Evolutionary conservation across 2,113 vertebrate species (phyloP).

Genomic region (Notarius lentiginosus): DNA sequence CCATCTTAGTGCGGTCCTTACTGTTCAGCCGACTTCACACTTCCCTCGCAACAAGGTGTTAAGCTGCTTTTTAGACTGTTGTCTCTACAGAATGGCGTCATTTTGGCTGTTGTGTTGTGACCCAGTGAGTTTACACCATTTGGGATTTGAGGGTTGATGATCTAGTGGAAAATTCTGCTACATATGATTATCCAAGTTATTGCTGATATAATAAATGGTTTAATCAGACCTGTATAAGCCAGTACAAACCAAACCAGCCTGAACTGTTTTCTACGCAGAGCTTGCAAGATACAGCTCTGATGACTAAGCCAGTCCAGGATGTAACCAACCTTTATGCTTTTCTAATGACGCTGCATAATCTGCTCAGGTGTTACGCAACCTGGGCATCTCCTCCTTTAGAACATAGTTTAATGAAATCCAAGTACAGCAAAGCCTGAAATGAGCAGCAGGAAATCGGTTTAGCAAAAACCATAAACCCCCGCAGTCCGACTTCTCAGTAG

Average conservation of each 20-base stretch:
- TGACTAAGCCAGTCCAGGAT: slow-evolving; percentile 9
- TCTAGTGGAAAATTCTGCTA: background rate
- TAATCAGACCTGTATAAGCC: background rate
- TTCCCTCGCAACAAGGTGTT: background rate
- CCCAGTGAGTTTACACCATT: background rate
- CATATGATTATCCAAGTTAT: background rate
- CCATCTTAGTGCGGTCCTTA: background rate
- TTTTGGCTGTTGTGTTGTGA: background rate
- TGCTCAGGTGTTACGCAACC: background rate
- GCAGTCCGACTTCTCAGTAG: background rate
- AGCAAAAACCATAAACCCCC: too few species aligned
- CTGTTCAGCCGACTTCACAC: background rate
- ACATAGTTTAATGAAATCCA: background rate
- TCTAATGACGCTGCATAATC: background rate
- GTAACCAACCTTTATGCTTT: background rate
- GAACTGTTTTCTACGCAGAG: background rate
- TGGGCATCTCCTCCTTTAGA: background rate
- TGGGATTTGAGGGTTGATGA: background rate
- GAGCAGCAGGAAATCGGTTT: background rate
- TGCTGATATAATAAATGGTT: background rate
- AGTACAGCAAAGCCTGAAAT: background rate
- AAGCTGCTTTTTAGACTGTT: background rate
- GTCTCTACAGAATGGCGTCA: slow-evolving; percentile 7
- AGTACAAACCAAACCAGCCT: background rate
- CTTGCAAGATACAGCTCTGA: background rate